Base-by-base conservation (phyloP, 37 sponge, comb jelly and placozoan species). In the Crambe crambe region DNA sequence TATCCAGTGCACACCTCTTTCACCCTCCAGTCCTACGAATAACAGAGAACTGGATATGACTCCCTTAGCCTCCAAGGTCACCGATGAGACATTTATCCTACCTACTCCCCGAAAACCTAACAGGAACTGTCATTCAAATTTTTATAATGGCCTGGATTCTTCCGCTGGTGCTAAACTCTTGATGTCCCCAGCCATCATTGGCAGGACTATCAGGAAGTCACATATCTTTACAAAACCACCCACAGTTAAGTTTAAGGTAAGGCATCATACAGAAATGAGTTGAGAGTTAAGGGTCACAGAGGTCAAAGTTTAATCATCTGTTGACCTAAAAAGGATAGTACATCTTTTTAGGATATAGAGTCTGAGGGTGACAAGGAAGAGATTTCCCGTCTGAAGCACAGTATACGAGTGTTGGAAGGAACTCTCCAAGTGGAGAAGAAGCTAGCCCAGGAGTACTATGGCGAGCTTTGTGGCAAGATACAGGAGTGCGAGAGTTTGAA, bases 81-180 rank as follows among this genome's bases (percentile, higher is more conserved):
- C 10, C 42, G 12, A 40, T 70, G 71, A 70, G 6, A 15, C 6
- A 20, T 40, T 44, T 44, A 0, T 31, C n/a, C 0, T 47, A 1
- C 29, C 27, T 25, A 42, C 73, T 1, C 44, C 73, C 2, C 73
- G n/a, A 6, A 72, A 12, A 26, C 73, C 73, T 17, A 2, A 41
- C 15, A 42, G 39, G 71, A 40, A 5, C 35, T 42, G 1, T 40
- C 43, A 3, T n/a, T 15, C 66, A 18, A 65, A 31, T 12, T 81
- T 72, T 70, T 80, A 86, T 70, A 26, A 65, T 4, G 87, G 87
- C 2, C 42, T 86, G 44, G 76, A 76, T 2, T 87, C 88, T 0
- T 82, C 83, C 18, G 83, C 83, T 51, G 88, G 83, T 41, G 35
- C 58, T 12, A 37, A 51, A 39, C 81, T 82, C 83, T 36, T 87